These are phyloP conservation scores for Pelecanoides urinatrix DNA, from an alignment of 2,113 vertebrate species.

Conservation along the genomic window DNA sequence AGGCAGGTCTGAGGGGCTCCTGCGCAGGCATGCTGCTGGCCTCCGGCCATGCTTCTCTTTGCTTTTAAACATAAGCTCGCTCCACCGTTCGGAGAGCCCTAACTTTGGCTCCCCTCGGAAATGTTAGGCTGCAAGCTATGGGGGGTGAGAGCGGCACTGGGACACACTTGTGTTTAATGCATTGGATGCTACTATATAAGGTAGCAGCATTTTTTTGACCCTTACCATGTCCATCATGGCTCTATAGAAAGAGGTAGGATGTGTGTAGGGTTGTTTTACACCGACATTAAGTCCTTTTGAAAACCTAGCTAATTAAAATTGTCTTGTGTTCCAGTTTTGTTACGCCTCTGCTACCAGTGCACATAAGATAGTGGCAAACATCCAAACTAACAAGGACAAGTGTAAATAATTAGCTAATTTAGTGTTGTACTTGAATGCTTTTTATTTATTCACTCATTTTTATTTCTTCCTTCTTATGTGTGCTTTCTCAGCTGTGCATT, in stretches of 20 bases:
- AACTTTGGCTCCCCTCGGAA: not conserved
- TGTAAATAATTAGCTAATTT: not conserved
- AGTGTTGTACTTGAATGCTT: not conserved
- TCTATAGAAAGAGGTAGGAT: not conserved
- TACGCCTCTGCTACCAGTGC: not conserved
- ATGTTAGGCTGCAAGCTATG: not conserved
- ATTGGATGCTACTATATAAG: not conserved
- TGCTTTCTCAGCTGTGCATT: not conserved
- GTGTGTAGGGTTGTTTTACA: not conserved
- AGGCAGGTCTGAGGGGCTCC: not conserved
- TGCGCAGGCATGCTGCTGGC: fast-evolving
- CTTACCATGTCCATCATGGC: not conserved
- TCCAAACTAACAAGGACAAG: not conserved
- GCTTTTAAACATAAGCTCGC: not conserved
- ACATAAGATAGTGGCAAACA: not conserved
- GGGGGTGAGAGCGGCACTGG: fast-evolving
- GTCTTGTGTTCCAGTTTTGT: not conserved
- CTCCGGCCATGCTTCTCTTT: not conserved
- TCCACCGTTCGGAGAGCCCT: not conserved
- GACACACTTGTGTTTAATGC: not conserved
- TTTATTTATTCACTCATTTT: not conserved
- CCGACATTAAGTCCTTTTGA: not conserved
- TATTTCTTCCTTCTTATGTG: not conserved
- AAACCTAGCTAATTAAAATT: not conserved
- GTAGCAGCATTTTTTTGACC: not conserved